Percentiles rank a stretch among this genome's conserved stretches.
Evolutionary conservation across 92 coral and sea anemone species (phyloP).

Genomic region (Chrysogorgia sp.): DNA sequence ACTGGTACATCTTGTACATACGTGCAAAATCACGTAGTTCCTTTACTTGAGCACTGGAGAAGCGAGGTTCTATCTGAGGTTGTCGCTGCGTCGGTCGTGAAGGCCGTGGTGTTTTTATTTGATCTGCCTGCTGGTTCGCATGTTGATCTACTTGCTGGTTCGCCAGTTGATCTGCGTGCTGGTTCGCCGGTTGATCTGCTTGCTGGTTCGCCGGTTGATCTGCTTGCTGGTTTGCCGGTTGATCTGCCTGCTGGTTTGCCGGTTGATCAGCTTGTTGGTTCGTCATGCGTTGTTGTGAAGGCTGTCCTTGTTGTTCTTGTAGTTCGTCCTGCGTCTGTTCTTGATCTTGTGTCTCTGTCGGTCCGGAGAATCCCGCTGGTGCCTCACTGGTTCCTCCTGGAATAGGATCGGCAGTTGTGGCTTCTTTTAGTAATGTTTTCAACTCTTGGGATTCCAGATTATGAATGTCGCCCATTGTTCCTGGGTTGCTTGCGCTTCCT

Average conservation of each 20-base stretch:
- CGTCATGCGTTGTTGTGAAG: neutral
- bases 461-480: constrained; percentile 19
- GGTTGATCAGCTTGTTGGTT: neutral
- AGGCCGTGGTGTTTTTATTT: neutral
- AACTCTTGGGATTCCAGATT: constrained; percentile 35
- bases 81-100: neutral
- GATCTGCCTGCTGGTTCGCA: neutral
- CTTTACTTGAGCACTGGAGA: constrained; percentile 17
- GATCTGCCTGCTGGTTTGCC: neutral
- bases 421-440: constrained; percentile 28
- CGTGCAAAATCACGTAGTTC: constrained; percentile 42
- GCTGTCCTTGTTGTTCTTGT: neutral
- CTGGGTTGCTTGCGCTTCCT: constrained; percentile 26
- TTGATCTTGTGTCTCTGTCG: neutral
- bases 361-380: neutral
- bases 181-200: neutral
- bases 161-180: neutral
- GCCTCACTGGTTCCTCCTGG: constrained; percentile 7
- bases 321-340: constrained; percentile 1
- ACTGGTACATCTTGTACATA: constrained; percentile 47
- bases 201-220: neutral
- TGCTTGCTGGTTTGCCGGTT: neutral
- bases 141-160: neutral
- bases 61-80: constrained; percentile 2
- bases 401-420: constrained; percentile 16